Evolutionary conservation across 2,113 vertebrate genomes (phyloP).

Genomic region (Oreochromis tanganicae): DNA sequence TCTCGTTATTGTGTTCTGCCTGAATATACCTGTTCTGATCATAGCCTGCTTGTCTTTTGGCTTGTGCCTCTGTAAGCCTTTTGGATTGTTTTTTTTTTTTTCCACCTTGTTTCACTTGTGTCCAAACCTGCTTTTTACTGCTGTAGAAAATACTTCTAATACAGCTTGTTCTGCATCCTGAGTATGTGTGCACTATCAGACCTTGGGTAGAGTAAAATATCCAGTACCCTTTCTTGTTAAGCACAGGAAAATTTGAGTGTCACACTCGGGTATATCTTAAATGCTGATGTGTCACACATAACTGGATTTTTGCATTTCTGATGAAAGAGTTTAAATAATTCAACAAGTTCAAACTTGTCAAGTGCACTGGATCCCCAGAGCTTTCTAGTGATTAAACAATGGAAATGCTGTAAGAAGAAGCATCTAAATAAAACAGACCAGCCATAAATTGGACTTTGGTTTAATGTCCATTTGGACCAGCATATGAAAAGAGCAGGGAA

Average conservation of each 20-base stretch:
- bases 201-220: background rate
- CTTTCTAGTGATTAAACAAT: background rate
- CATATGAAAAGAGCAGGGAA: background rate
- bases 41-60: background rate
- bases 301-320: background rate
- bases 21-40: background rate
- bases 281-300: background rate
- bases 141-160: background rate
- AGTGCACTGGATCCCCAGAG: background rate
- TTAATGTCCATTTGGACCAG: background rate
- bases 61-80: background rate
- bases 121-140: background rate
- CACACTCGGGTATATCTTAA: background rate
- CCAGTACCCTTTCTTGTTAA: background rate
- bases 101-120: background rate
- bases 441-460: background rate
- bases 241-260: background rate
- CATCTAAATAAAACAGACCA: background rate
- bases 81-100: background rate
- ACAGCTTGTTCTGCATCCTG: accelerated
- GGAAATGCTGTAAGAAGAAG: background rate
- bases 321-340: background rate
- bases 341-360: background rate
- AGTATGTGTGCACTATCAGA: background rate
- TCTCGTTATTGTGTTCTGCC: background rate